Conservation (phyloP, 2,113 vertebrate genomes). For the Rhynchopsitta pachyrhyncha region DNA sequence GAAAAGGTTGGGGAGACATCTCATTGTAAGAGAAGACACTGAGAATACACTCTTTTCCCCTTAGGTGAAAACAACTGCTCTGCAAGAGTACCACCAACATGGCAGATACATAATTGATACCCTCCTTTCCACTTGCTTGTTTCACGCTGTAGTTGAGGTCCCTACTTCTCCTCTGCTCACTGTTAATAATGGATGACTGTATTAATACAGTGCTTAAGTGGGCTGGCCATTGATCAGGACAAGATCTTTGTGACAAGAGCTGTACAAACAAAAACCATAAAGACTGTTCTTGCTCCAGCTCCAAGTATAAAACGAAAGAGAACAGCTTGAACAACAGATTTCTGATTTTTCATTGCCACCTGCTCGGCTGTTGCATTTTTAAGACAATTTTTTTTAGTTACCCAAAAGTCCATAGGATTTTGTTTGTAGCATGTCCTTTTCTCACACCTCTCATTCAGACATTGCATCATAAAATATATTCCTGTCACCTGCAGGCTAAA, state of each 20-base stretch:
- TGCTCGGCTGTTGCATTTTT: background rate
- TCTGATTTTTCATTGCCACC: background rate
- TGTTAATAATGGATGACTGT: constrained; percentile 9
- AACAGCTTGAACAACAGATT: background rate
- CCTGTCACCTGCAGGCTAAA: background rate
- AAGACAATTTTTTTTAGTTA: background rate
- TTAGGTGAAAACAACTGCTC: background rate
- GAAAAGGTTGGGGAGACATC: background rate
- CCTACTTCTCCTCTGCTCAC: background rate
- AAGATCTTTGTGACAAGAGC: background rate
- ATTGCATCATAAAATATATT: background rate
- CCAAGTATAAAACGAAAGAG: background rate
- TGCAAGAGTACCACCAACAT: background rate
- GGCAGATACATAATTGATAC: constrained; percentile 18
- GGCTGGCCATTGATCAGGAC: background rate
- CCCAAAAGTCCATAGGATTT: background rate
- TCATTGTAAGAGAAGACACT: background rate
- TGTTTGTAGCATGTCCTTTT: background rate
- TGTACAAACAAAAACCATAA: background rate
- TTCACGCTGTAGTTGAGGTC: background rate
- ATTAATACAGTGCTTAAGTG: background rate
- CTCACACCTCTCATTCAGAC: background rate
- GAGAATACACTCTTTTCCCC: background rate
- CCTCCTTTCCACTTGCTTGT: background rate
- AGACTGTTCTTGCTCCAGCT: background rate